phyloP scores from a whole-genome alignment of 2,888 invertebrate species.

The Linyphia triangularis region DNA sequence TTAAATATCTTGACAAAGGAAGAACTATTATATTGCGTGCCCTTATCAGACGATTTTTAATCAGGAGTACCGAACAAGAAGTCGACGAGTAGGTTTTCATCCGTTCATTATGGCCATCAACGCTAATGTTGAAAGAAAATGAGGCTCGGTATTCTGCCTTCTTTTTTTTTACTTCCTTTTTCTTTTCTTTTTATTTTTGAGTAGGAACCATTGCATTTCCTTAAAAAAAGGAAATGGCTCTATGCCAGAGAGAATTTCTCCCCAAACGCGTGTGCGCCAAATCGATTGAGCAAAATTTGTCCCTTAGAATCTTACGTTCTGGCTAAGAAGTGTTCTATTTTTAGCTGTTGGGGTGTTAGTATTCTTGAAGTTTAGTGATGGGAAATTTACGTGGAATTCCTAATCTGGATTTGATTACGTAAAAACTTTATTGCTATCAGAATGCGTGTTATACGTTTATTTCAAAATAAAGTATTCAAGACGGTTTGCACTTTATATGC shows the following conservation, averaged over 20 bases:
- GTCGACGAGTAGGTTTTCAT: conserved; percentile 8
- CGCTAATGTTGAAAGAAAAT: conserved; percentile 1
- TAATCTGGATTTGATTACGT: no score
- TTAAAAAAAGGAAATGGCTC: background rate
- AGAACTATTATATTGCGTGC: background rate
- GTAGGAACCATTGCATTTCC: background rate
- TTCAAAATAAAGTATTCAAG: no score
- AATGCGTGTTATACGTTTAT: no score
- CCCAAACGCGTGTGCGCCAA: background rate
- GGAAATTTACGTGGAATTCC: no score
- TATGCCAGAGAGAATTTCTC: background rate
- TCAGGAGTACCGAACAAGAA: background rate
- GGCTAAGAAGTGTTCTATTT: background rate
- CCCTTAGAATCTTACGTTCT: no score
- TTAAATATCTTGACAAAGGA: background rate
- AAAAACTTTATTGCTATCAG: no score
- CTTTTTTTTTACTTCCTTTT: background rate
- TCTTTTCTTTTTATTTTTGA: background rate
- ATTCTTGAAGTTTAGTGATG: no score
- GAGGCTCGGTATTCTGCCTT: background rate
- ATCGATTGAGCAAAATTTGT: conserved; percentile 8
- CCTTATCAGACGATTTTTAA: conserved; percentile 9
- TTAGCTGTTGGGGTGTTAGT: no score
- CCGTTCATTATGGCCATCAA: conserved; percentile 3
- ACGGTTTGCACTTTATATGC: no score